Evolutionary conservation across 2,113 vertebrate genomes (phyloP), one percentile per base, ranked within the genome.

Genomic region (Chascanopsetta lugubris): DNA sequence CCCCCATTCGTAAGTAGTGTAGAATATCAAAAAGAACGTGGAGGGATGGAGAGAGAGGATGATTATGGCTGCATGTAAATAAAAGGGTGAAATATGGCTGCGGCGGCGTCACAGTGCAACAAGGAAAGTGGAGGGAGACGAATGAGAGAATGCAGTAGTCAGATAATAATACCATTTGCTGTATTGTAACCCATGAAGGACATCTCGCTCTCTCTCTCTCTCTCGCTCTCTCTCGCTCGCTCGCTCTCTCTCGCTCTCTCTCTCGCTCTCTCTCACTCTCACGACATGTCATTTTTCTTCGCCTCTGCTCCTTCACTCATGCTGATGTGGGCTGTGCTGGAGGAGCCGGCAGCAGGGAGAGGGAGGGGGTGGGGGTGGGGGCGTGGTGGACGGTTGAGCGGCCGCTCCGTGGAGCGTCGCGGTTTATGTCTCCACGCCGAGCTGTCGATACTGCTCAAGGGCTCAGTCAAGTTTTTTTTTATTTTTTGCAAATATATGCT

Each of bases 1-100:
- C 76, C 32, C 38, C 65, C 67, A 55, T 78, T 79, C 58, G 61
- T 75, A 83, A 86, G 86, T 76, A 84, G 56, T 54, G 70, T 57
- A 26, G 76, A 76, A 76, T 76, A 75, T 76, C 66, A 78, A 82
- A 86, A 81, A 42, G 36, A 82, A 79, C 67, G 40, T 64, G 75
- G 79, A 68, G 69, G 51, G 60, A 54, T 65, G 65, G 60, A 64
- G 70, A 65, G 24, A 4, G 60, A 42, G 56, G 77, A 84, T 82
- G 81, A 85, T 85, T 82, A 60, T 30, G 32, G 69, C 61, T 69
- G 24, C 45, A 79, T 87, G 77, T 81, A 79, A 91, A 87, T 76
- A 86, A 75, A 48, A 56, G 69, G 68, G 71, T 62, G 69, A 80
- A 84, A 63, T 63, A 26, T 61, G 55, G 21, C 65, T 51, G 13